Evolutionary conservation across 1,140 invertebrate species (phyloP).

Genomic region (Drosophila busckii): DNA sequence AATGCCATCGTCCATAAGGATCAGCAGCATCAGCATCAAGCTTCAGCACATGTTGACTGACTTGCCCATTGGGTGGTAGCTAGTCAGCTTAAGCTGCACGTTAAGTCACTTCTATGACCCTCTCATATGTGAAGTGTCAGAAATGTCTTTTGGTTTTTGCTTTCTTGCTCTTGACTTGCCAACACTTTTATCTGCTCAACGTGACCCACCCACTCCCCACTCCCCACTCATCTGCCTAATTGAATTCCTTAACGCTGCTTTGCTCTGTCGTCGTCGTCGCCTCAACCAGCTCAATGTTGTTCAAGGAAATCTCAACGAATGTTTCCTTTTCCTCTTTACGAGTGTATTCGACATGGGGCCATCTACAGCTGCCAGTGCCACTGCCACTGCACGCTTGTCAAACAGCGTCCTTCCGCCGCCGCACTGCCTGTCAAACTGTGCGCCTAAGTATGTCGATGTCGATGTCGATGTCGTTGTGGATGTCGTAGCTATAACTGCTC

Average conservation of each 20-base stretch:
- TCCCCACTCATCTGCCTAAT: constrained; percentile 68
- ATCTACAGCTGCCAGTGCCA: not conserved
- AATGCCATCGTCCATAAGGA: constrained; percentile 44
- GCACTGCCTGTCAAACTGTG: constrained; percentile 52
- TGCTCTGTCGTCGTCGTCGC: constrained; percentile 8
- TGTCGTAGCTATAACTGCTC: no score
- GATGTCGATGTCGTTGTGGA: no score
- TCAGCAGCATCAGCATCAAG: constrained; percentile 56
- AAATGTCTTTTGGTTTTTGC: constrained; percentile 51
- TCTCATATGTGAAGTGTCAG: constrained; percentile 66
- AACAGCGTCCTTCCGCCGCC: constrained; percentile 12
- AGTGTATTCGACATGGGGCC: constrained; percentile 54
- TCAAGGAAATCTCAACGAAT: constrained; percentile 60
- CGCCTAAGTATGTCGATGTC: constrained; percentile 67
- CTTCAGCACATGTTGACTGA: no score
- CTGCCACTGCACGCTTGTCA: constrained; percentile 50
- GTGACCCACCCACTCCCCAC: constrained; percentile 1
- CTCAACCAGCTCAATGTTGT: constrained; percentile 18
- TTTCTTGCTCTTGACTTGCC: constrained; percentile 49
- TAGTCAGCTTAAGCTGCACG: constrained; percentile 29
- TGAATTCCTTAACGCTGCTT: constrained; percentile 74
- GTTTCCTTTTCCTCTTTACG: constrained; percentile 66
- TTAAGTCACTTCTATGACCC: constrained; percentile 49
- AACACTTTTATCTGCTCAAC: constrained; percentile 63
- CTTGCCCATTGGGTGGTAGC: not conserved